Evolutionary conservation across 1,140 invertebrate genomes (phyloP), one percentile per base, ranked within the genome.

Genomic region (Drosophila azteca): DNA sequence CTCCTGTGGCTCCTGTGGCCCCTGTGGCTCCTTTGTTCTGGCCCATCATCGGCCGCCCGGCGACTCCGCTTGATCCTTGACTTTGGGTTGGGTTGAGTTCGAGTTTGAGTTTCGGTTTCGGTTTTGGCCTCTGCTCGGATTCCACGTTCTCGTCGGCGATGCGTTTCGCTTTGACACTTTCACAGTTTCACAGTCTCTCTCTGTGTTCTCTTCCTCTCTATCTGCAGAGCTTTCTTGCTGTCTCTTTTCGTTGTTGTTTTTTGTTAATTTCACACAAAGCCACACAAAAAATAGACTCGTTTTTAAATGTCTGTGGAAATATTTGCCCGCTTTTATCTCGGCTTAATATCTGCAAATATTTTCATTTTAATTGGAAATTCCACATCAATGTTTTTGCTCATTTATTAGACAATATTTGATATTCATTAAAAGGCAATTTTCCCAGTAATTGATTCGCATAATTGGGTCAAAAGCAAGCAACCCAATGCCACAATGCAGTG

Each of bases 21-120:
- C 54, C 66, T 52, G 52, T 41, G 13, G 54, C 39, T 78, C 69
- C 67, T 84, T 83, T 79, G 70, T 87, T 71, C 78, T 76, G 83
- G 46, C 65, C 64, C 83, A 87, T 82, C 68, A 65, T 71, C 43
- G 66, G 55, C 39, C 71, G 46, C 60, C 64, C 51, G 29, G 29
- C 54, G 50, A 55, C 57, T 77, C 35, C 71, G 53, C 72, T 85
- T 75, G 77, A 85, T 84, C 72, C 80, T 68, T 68, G 71, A 54
- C 60, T 74, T 65, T 73, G 59, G 46, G 41, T 24, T 3, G 24
- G 3, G 4, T 39, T 54, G 6, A 50, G 41, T 69, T 55, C 31
- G 13, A 24, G 60, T 69, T 55, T 41, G 13, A 24, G 60, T 55
- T 55, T 44, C n/a, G 45, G 39, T 51, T 45, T 67, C 9, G n/a